Evolutionary conservation across 2,113 vertebrate genomes (phyloP).

Genomic region (Daboia siamensis): DNA sequence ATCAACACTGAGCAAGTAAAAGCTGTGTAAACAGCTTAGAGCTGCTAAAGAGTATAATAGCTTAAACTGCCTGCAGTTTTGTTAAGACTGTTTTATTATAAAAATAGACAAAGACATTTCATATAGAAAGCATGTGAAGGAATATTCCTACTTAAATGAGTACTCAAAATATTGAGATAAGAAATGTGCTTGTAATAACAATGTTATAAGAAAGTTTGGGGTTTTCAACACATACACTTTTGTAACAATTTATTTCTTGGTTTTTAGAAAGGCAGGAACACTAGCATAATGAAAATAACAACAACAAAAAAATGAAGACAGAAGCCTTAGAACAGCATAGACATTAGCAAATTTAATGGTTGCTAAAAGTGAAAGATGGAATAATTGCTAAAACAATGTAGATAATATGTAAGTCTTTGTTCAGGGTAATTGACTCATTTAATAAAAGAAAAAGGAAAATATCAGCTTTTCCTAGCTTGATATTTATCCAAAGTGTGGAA

Average conservation of each 20-base stretch:
- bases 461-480: not conserved
- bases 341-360: not conserved
- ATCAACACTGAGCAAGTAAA: constrained; percentile 12
- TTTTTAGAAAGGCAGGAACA: not conserved
- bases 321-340: not conserved
- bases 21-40: constrained; percentile 19
- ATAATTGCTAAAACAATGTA: not conserved
- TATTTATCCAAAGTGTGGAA: not conserved
- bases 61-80: constrained; percentile 11
- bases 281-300: not conserved
- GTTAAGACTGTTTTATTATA: constrained; percentile 1
- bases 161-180: not conserved
- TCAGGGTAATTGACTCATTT: not conserved
- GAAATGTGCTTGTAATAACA: not conserved
- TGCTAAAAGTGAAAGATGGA: not conserved
- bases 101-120: constrained; percentile 21
- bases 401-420: not conserved
- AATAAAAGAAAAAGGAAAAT: not conserved
- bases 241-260: not conserved
- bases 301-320: not conserved
- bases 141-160: not conserved
- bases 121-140: not conserved
- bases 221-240: not conserved
- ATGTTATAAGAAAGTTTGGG: not conserved
- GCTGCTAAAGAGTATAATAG: constrained; percentile 16